Percentiles rank a stretch among this genome's conserved stretches.
Conservation (phyloP, 2,888 invertebrate genomes). For the Rhyacophila evoluta region DNA sequence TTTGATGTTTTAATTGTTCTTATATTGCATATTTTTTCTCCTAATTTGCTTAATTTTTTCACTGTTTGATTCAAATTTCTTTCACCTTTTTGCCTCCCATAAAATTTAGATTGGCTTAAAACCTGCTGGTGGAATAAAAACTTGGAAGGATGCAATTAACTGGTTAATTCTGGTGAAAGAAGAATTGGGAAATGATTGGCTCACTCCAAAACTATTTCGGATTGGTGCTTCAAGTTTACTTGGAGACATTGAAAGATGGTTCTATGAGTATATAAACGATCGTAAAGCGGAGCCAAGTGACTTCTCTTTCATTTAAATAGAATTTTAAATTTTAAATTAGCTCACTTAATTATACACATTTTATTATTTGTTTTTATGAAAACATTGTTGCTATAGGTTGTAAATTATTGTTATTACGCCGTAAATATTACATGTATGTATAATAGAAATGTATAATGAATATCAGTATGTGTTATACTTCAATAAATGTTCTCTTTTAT, state of each 20-base stretch:
- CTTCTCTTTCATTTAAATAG: slow-evolving; percentile 56
- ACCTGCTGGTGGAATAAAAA: slow-evolving; percentile 96
- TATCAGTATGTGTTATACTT: too few relatives aligned
- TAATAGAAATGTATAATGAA: too few relatives aligned
- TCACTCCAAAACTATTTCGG: slow-evolving; percentile 83
- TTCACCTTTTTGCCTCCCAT: too few relatives aligned
- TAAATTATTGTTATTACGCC: too few relatives aligned
- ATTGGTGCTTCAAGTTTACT: slow-evolving; percentile 95
- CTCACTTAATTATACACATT: background rate
- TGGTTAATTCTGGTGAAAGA: slow-evolving; percentile 89
- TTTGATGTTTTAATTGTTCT: too few relatives aligned
- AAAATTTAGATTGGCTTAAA: slow-evolving; percentile 98
- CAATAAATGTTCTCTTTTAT: too few relatives aligned
- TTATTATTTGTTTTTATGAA: background rate
- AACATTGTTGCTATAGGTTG: background rate
- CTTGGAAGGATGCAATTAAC: slow-evolving; percentile 83
- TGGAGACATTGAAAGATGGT: slow-evolving; percentile 77
- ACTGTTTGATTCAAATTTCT: too few relatives aligned
- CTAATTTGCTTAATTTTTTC: too few relatives aligned
- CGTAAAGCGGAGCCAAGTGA: background rate
- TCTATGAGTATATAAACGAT: slow-evolving; percentile 63
- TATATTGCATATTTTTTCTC: too few relatives aligned
- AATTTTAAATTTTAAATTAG: background rate
- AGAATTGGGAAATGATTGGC: slow-evolving; percentile 89
- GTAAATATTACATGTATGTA: too few relatives aligned